A percentile compares a stretch with the other conserved stretches of the same genome.
phyloP scores from a whole-genome alignment of 2,113 vertebrate species.

The Trichechus manatus region DNA sequence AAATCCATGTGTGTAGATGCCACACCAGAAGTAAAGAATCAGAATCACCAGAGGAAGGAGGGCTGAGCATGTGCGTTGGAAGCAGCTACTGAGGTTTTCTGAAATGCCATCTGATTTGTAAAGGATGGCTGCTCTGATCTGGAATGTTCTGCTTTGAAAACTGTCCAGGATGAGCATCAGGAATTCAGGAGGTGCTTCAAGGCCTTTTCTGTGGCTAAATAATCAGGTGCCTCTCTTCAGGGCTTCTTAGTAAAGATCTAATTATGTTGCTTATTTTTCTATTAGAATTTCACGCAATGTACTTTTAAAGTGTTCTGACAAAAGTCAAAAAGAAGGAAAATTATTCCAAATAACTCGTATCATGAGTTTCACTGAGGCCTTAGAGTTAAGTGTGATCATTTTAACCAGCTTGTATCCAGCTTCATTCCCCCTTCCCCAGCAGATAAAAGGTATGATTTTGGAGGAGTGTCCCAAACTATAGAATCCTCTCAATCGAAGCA shows the following conservation, averaged over 20 bases:
- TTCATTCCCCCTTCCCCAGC: background rate
- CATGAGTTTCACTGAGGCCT: background rate
- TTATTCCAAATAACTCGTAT: constrained; percentile 34
- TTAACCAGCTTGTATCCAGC: background rate
- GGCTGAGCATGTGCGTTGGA: background rate
- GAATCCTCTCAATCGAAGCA: constrained; percentile 76
- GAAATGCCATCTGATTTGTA: background rate
- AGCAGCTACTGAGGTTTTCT: background rate
- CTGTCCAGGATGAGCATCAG: background rate
- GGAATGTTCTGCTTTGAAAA: background rate
- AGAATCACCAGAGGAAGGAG: background rate
- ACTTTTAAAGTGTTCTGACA: background rate
- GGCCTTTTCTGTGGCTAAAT: background rate
- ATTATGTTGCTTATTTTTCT: background rate
- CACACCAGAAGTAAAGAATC: background rate
- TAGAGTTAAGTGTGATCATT: background rate
- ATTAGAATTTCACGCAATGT: background rate
- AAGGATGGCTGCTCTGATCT: background rate
- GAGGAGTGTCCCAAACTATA: constrained; percentile 63
- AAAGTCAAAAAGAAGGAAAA: background rate
- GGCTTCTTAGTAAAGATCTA: background rate
- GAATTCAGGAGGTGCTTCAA: background rate
- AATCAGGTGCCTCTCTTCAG: background rate
- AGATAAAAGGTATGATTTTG: background rate
- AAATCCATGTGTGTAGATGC: background rate